Evolutionary conservation across 2,797 vertebrate genomes (phyloP).

Genomic region (Myotis daubentonii): DNA sequence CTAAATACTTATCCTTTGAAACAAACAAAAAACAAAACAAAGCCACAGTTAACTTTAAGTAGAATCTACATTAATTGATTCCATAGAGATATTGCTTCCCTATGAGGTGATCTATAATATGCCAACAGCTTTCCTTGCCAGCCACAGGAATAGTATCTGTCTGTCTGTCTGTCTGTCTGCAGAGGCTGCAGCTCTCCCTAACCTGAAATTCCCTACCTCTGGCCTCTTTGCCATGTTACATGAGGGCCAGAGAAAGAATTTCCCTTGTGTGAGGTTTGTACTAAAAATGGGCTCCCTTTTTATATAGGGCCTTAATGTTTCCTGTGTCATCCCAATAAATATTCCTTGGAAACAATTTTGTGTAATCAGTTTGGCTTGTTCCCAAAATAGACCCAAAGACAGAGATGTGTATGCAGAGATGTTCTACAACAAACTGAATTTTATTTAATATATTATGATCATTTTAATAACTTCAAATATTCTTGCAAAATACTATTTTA

Average conservation of each 20-base stretch:
- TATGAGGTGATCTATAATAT: not conserved
- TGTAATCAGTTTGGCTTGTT: not conserved
- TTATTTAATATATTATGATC: not conserved
- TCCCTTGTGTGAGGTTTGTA: not conserved
- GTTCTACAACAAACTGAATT: not conserved
- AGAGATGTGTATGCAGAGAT: not conserved
- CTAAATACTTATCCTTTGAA: slow-evolving; percentile 13
- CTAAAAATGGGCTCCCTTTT: not conserved
- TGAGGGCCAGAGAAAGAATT: not conserved
- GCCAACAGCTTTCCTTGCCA: not conserved
- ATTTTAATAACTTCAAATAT: slow-evolving; percentile 3
- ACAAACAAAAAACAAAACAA: not conserved
- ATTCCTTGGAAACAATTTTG: not conserved
- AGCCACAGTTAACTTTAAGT: not conserved
- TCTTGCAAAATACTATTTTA: not conserved
- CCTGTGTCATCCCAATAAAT: not conserved
- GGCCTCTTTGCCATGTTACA: not conserved
- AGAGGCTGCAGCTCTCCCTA: not conserved
- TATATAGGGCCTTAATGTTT: not conserved
- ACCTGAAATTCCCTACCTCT: not conserved
- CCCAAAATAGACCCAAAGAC: not conserved
- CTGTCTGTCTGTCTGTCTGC: not conserved
- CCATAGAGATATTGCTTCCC: not conserved
- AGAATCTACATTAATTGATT: not conserved
- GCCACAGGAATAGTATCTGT: not conserved